Conservation (phyloP, 2,797 vertebrate species). For the Arctocebus calabarensis region DNA sequence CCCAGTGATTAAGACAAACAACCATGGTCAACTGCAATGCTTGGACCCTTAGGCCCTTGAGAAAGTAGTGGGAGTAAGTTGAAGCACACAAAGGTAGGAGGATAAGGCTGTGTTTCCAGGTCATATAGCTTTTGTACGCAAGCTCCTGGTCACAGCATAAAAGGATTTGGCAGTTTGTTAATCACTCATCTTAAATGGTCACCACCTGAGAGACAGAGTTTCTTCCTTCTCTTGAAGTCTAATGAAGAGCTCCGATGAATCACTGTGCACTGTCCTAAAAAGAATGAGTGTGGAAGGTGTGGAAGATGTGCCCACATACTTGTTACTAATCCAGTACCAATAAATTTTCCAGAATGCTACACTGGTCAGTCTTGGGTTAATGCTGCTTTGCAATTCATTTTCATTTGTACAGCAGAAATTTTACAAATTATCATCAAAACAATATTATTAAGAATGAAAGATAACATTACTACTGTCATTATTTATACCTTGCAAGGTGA, state of each 20-base stretch:
- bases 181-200: neutral
- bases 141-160: neutral
- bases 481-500: neutral
- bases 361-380: neutral
- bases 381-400: slow-evolving; percentile 21
- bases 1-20: neutral
- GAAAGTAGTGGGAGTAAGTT: neutral
- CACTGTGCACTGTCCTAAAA: neutral
- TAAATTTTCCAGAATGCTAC: slow-evolving; percentile 20
- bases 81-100: neutral
- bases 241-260: neutral
- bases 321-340: neutral
- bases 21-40: neutral
- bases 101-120: neutral
- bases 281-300: neutral
- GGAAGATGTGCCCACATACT: neutral
- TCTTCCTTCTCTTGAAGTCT: neutral
- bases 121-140: neutral
- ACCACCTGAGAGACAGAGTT: neutral
- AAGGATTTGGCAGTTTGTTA: neutral
- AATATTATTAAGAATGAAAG: neutral
- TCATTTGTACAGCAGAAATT: neutral
- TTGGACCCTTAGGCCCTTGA: neutral
- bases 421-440: neutral
- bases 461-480: neutral